A percentile compares a stretch with the other conserved stretches of the same genome.
phyloP scores from a whole-genome alignment of 2,888 invertebrate genomes.

The Pristionchus entomophagus region DNA sequence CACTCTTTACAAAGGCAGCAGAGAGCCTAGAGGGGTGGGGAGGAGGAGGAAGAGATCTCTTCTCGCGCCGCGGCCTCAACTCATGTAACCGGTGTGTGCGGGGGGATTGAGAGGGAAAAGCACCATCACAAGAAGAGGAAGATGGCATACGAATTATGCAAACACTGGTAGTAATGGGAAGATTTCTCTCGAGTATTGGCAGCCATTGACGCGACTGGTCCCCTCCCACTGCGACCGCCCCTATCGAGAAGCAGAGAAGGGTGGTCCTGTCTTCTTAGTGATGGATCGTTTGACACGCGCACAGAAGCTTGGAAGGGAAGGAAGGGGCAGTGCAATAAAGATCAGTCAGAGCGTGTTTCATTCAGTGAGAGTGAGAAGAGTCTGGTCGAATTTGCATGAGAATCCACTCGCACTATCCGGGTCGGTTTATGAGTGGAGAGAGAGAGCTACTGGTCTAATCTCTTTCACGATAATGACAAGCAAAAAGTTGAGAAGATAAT shows the following conservation, averaged over 20 bases:
- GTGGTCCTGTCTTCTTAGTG: slow-evolving; percentile 30
- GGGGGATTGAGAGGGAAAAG: not conserved
- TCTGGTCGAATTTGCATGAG: not conserved
- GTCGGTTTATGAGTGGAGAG: not conserved
- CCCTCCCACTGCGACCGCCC: not conserved
- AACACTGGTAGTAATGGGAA: slow-evolving; percentile 18
- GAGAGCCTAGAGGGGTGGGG: not conserved
- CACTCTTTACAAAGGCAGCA: not conserved
- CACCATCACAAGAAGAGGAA: slow-evolving; percentile 18
- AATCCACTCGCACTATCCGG: slow-evolving; percentile 23
- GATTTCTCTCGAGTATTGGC: slow-evolving; percentile 7
- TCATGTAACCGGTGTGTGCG: slow-evolving; percentile 26
- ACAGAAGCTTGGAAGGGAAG: slow-evolving; percentile 20
- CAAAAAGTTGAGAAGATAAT: slow-evolving; percentile 24
- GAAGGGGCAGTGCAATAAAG: slow-evolving; percentile 30
- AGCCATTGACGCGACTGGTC: not conserved
- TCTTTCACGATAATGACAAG: not conserved
- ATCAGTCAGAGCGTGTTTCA: slow-evolving; percentile 21
- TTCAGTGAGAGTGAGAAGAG: slow-evolving; percentile 23
- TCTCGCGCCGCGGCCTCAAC: slow-evolving; percentile 18
- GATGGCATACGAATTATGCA: slow-evolving; percentile 31
- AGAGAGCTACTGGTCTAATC: not conserved
- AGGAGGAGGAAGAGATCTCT: not conserved
- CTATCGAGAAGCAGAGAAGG: not conserved
- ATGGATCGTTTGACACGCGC: slow-evolving; percentile 38